Percentiles rank a stretch among this genome's conserved stretches.
These are phyloP conservation scores for Strigamia crassipes DNA, from an alignment of 2,888 invertebrate species.

Conservation along the genomic window DNA sequence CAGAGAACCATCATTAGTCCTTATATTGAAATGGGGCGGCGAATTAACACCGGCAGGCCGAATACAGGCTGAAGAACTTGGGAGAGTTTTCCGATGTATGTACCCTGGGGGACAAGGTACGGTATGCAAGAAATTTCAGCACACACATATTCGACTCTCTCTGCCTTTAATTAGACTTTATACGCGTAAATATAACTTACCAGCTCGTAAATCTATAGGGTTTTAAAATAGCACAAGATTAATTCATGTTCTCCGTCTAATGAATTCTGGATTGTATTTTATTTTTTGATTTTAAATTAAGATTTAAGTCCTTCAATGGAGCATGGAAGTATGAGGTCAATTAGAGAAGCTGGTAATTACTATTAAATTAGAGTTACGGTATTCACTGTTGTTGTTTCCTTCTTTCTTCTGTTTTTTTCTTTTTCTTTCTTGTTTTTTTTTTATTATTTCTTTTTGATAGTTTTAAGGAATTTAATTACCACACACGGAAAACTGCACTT, in stretches of 20 bases:
- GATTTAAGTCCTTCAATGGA: constrained; percentile 18
- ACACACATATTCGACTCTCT: constrained; percentile 5
- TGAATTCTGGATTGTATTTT: not conserved
- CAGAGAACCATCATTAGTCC: constrained; percentile 88
- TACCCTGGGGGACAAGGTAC: constrained; percentile 94
- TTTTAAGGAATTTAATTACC: not conserved
- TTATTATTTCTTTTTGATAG: not conserved
- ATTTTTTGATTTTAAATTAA: constrained; percentile 25
- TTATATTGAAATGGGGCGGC: constrained; percentile 99
- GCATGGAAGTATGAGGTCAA: constrained; percentile 26
- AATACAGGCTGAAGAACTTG: constrained; percentile 95
- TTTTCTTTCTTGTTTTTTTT: not conserved
- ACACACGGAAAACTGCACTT: constrained; percentile 13
- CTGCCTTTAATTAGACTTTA: constrained; percentile 7
- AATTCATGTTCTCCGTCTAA: constrained; percentile 3
- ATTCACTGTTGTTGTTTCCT: not conserved
- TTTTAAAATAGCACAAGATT: not conserved
- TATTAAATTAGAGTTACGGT: constrained; percentile 4
- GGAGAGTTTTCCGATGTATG: constrained; percentile 98
- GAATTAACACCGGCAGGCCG: constrained; percentile 97
- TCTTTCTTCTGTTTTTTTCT: not conserved
- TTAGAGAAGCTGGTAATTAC: constrained; percentile 22
- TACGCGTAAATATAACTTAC: not conserved
- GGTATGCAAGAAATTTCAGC: constrained; percentile 53
- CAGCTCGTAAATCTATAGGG: not conserved